Evolutionary conservation across 2,888 invertebrate genomes (phyloP).

Genomic region (Scaptomyza cyrtandrae): DNA sequence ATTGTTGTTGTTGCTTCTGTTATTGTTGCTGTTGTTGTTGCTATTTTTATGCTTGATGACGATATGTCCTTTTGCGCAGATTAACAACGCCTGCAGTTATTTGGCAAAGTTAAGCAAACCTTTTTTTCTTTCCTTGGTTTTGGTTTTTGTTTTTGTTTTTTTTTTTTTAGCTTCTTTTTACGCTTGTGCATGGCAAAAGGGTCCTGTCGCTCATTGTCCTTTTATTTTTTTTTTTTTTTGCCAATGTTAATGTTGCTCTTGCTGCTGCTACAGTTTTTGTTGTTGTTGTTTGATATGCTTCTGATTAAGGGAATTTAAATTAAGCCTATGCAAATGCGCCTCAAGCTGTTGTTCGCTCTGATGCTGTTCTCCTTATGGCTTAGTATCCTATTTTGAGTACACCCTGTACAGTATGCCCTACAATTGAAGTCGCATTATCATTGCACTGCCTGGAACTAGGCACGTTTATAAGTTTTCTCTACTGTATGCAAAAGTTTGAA

Average conservation of each 20-base stretch:
- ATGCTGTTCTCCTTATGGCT: conserved; percentile 6
- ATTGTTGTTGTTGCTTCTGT: conserved; percentile 19
- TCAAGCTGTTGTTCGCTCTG: conserved; percentile 58
- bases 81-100: conserved; percentile 75
- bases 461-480: conserved; percentile 21
- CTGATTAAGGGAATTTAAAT: conserved; percentile 80
- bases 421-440: conserved; percentile 28
- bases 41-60: conserved; percentile 55
- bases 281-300: conserved; percentile 59
- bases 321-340: conserved; percentile 80
- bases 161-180: conserved; percentile 8
- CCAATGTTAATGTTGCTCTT: conserved; percentile 19
- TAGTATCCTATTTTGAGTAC: conserved; percentile 45
- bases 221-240: conserved; percentile 28
- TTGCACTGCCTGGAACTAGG: conserved; percentile 37
- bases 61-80: conserved; percentile 62
- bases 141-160: not conserved
- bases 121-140: conserved; percentile 30
- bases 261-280: conserved; percentile 23
- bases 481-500: conserved; percentile 60
- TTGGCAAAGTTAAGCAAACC: conserved; percentile 74
- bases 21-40: conserved; percentile 26
- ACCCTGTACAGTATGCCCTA: not conserved
- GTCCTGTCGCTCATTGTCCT: conserved; percentile 69
- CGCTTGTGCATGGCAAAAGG: conserved; percentile 59